Evolutionary conservation across 1,140 invertebrate genomes (phyloP).

Genomic region (Cylas formicarius): DNA sequence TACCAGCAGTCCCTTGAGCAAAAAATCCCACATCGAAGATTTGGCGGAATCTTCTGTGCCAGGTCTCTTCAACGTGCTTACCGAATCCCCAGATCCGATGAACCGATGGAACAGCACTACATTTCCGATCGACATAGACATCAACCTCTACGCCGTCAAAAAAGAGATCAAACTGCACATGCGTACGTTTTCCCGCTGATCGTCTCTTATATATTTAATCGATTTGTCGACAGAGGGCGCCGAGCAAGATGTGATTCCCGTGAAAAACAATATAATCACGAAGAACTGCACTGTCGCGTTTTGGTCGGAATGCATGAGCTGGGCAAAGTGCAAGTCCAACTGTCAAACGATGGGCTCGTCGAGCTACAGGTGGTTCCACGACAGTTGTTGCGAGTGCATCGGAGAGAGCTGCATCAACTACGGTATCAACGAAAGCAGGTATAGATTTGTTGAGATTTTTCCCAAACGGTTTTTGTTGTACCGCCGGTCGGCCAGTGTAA

Average conservation of each 20-base stretch:
- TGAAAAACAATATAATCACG: constrained; percentile 56
- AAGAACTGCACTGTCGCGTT: constrained; percentile 91
- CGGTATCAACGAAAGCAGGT: constrained; percentile 81
- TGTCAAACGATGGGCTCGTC: constrained; percentile 67
- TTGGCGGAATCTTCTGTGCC: constrained; percentile 73
- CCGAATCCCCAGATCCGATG: constrained; percentile 65
- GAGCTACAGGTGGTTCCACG: constrained; percentile 86
- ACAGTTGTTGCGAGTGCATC: constrained; percentile 92
- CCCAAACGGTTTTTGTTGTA: too few species aligned
- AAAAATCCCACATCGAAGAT: constrained; percentile 81
- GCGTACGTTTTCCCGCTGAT: constrained; percentile 51
- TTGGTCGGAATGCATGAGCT: constrained; percentile 83
- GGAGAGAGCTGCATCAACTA: constrained; percentile 86
- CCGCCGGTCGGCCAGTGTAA: not conserved
- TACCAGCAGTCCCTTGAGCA: constrained; percentile 56
- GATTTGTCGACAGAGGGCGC: constrained; percentile 29
- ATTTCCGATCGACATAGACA: constrained; percentile 65
- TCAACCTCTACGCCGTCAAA: constrained; percentile 41
- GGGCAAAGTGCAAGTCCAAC: constrained; percentile 73
- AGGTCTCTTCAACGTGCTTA: constrained; percentile 73
- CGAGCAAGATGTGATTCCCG: constrained; percentile 52
- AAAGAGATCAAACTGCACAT: constrained; percentile 63
- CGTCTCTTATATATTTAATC: not conserved
- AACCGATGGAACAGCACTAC: constrained; percentile 72
- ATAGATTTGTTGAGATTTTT: constrained; percentile 3